Evolutionary conservation across 2,888 invertebrate species (phyloP), one percentile per base, ranked within the genome.

Genomic region (Chrysopilus asiliformis): DNA sequence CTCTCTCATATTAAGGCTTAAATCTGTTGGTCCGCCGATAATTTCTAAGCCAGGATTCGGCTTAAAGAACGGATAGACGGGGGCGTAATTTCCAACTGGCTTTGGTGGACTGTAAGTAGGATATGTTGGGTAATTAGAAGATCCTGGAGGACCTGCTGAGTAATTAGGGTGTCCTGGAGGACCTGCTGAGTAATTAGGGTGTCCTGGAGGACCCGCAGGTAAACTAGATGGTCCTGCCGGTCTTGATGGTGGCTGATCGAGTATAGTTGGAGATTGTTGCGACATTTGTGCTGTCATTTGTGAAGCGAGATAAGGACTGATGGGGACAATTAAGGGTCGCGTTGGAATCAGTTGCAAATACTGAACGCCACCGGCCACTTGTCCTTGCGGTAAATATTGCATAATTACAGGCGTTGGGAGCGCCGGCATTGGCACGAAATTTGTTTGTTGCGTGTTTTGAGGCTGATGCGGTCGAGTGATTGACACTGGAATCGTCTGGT

Each of bases 271-370:
- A 2, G 38, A 17, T 16, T 41, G 37, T 13, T 39, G 40, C n/a
- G 43, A 40, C 13, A 43, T 24, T 17, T 38, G 38, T 3, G 38
- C 26, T n/a, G n/a, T n/a, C n/a, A n/a, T n/a, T n/a, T n/a, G n/a
- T n/a, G n/a, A n/a, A n/a, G n/a, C n/a, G 26, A 60, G 36, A 36
- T 53, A 62, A 0, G 58, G 54, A 34, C 54, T 54, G 26, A 62
- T 56, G 20, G 61, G 62, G 40, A 62, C 58, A 25, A 61, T 54
- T 9, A 61, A 49, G 10, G 62, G 62, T 2, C 59, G 51, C 0
- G 59, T 59, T 28, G 60, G 62, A 35, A 62, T 59, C 12, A 62
- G 40, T 36, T 62, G 61, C 6, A 62, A 43, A 39, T 61, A 62
- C 36, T 62, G 61, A 4, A 61, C 48, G 2, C 56, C 55, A 33